phyloP scores from a whole-genome alignment of 2,888 invertebrate genomes.

The Brachynemurus nebulosus region DNA sequence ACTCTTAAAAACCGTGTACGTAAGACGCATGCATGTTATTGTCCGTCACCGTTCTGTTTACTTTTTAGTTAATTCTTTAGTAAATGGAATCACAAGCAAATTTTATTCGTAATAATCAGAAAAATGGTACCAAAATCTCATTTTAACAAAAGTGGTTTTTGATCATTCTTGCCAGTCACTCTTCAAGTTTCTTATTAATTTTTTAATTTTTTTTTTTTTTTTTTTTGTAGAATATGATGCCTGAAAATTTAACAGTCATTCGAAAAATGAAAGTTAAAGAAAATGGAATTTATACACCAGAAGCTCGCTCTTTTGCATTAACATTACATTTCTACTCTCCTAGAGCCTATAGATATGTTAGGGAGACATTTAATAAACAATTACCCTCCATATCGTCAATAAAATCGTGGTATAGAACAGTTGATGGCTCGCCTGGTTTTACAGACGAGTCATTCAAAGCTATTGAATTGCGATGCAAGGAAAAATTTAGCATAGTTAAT shows the following conservation, averaged over 20 bases:
- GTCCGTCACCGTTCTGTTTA: too few species aligned
- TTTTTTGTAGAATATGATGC: not conserved
- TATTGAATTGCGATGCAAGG: slow-evolving; percentile 12
- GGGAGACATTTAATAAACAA: slow-evolving; percentile 11
- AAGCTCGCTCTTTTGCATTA: slow-evolving; percentile 10
- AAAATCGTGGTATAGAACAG: slow-evolving; percentile 15
- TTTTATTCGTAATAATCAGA: too few species aligned
- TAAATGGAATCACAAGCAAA: too few species aligned
- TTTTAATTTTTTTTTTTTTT: not conserved
- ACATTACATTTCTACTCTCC: slow-evolving; percentile 11
- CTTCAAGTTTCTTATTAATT: too few species aligned
- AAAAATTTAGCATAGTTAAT: slow-evolving; percentile 6
- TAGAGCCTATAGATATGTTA: slow-evolving; percentile 10
- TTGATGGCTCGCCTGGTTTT: slow-evolving; percentile 18
- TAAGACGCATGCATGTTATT: too few species aligned
- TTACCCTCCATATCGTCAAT: slow-evolving; percentile 15
- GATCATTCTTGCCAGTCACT: too few species aligned
- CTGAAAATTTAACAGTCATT: not conserved
- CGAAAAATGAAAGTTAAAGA: not conserved
- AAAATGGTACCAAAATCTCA: too few species aligned
- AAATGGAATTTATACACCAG: not conserved
- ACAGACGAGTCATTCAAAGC: slow-evolving; percentile 17
- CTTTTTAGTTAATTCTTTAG: too few species aligned
- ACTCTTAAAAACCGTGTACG: too few species aligned
- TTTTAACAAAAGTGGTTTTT: too few species aligned